These are phyloP conservation scores for Echinops telfairi DNA, from an alignment of 2,113 vertebrate genomes.

Conservation along the genomic window DNA sequence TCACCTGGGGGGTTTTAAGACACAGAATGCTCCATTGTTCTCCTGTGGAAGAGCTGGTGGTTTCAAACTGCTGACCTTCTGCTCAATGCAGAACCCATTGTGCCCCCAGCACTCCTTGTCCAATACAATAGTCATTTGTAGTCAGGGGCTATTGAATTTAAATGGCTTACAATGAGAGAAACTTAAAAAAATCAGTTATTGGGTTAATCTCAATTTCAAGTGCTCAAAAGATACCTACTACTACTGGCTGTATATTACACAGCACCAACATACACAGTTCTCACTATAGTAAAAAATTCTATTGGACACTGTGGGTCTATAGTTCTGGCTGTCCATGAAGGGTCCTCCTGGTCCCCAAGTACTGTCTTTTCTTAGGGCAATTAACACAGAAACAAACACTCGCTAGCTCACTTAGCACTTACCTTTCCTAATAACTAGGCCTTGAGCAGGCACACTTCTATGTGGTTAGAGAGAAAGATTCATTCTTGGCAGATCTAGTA, in stretches of 20 bases:
- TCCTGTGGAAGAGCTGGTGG: no score
- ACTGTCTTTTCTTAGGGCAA: neutral
- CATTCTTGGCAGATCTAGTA: neutral
- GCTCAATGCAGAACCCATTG: no score
- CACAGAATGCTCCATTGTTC: no score
- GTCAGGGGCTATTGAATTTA: constrained; percentile 14
- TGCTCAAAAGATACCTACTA: neutral
- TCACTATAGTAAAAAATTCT: neutral
- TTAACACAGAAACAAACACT: neutral
- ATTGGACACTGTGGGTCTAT: rapidly evolving
- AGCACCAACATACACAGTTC: no score
- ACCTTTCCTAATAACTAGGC: neutral
- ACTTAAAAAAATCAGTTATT: constrained; percentile 16
- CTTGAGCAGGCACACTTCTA: neutral
- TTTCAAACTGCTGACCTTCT: no score
- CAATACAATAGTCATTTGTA: neutral
- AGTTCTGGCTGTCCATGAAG: neutral
- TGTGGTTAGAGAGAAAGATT: neutral
- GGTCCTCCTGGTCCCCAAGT: neutral
- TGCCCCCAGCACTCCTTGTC: neutral
- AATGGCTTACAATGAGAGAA: constrained; percentile 45
- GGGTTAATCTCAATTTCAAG: neutral
- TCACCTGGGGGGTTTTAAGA: no score
- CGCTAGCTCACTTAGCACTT: neutral
- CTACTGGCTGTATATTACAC: neutral